Evolutionary conservation across 2,797 vertebrate genomes (phyloP).

Genomic region (Molothrus ater): DNA sequence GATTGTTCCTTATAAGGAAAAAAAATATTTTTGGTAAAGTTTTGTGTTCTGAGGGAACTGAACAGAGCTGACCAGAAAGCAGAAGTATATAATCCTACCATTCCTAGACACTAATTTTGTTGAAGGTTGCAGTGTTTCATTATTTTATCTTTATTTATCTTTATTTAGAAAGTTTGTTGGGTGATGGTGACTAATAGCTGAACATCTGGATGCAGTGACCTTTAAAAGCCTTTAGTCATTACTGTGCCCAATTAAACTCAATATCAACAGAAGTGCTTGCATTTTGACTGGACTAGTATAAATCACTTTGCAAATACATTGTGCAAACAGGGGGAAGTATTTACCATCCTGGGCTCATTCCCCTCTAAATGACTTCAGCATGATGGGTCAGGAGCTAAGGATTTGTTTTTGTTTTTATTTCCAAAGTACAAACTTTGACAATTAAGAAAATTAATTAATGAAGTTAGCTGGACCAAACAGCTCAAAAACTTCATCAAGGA

Average conservation of each 20-base stretch:
- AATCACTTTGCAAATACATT: slow-evolving; percentile 70
- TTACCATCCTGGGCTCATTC: slow-evolving; percentile 41
- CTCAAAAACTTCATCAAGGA: background rate
- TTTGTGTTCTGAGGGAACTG: slow-evolving; percentile 48
- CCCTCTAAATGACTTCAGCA: slow-evolving; percentile 40
- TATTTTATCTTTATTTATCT: slow-evolving; percentile 81
- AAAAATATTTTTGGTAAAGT: slow-evolving; percentile 58
- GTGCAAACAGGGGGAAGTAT: slow-evolving; percentile 56
- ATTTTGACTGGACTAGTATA: slow-evolving; percentile 74
- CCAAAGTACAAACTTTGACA: background rate
- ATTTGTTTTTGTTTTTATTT: slow-evolving; percentile 16
- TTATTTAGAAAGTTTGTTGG: slow-evolving; percentile 74
- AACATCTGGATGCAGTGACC: slow-evolving; percentile 80
- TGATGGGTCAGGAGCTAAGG: slow-evolving; percentile 26
- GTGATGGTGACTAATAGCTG: slow-evolving; percentile 79
- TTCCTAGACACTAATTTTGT: slow-evolving; percentile 69
- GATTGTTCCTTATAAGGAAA: slow-evolving; percentile 6
- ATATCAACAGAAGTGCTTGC: slow-evolving; percentile 76
- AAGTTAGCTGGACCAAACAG: slow-evolving; percentile 5
- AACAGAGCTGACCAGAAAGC: slow-evolving; percentile 65
- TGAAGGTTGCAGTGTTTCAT: slow-evolving; percentile 73
- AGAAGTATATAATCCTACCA: slow-evolving; percentile 71
- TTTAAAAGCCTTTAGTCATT: slow-evolving; percentile 79
- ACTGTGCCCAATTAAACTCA: slow-evolving; percentile 78
- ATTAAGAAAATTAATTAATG: slow-evolving; percentile 45